A percentile compares a stretch with the other conserved stretches of the same genome.
Conservation (phyloP, 2,797 vertebrate species). For the Xerus rutilus region DNA sequence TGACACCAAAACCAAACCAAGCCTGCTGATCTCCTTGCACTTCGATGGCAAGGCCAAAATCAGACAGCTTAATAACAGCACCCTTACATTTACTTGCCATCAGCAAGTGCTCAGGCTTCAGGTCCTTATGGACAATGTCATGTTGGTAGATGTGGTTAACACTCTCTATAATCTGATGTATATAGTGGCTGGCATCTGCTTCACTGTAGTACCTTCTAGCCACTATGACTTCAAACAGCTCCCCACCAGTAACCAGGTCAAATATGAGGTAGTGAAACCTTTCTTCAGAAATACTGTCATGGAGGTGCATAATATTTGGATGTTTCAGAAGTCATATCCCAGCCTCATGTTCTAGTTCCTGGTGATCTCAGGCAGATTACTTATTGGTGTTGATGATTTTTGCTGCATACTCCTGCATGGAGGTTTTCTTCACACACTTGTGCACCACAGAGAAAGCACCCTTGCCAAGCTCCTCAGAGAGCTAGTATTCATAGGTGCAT, state of each 20-base stretch:
- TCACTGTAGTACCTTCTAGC: no score
- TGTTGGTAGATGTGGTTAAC: constrained; percentile 99
- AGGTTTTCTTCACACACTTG: constrained; percentile 98
- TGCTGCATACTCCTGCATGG: constrained; percentile 98
- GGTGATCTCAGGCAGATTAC: constrained; percentile 93
- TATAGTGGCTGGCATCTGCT: constrained; percentile 93
- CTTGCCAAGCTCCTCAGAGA: constrained; percentile 85
- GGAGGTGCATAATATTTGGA: no score
- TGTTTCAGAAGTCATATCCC: no score
- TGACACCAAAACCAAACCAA: constrained; percentile 98
- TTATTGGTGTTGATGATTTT: constrained; percentile 99
- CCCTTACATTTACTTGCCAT: constrained; percentile 99
- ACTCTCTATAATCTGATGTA: constrained; percentile 99
- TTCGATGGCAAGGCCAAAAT: constrained; percentile 98
- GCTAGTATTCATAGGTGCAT: no score
- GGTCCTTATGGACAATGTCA: constrained; percentile 96
- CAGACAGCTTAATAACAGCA: constrained; percentile 98
- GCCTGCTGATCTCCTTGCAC: constrained; percentile 88
- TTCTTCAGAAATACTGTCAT: no score
- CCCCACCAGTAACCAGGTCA: no score
- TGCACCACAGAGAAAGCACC: constrained; percentile 99
- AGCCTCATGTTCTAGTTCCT: no score
- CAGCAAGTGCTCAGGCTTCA: constrained; percentile 95
- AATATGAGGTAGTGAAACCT: no score
- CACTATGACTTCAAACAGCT: no score